phyloP scores from a whole-genome alignment of 2,113 vertebrate species.

The Meles meles region DNA sequence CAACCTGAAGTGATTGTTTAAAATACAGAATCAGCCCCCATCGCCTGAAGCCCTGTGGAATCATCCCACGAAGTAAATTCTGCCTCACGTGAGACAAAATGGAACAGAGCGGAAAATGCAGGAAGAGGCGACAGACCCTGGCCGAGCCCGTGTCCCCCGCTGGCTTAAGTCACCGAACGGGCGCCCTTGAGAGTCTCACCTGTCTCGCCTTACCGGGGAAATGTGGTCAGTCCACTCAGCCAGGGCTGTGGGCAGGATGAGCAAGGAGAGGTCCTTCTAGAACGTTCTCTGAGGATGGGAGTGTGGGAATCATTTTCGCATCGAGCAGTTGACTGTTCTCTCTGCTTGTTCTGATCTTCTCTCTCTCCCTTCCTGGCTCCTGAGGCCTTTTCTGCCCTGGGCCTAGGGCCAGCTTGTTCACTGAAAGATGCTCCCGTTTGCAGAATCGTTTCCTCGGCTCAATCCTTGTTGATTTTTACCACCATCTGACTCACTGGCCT shows the following conservation, averaged over 20 bases:
- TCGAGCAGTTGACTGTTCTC: background rate
- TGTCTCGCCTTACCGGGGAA: background rate
- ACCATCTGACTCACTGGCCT: background rate
- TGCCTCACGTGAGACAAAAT: too few species aligned
- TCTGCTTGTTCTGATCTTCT: background rate
- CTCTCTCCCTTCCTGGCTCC: background rate
- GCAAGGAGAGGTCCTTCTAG: background rate
- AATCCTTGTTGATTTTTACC: conserved; percentile 23
- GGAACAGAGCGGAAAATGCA: too few species aligned
- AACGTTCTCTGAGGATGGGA: background rate
- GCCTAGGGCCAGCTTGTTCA: background rate
- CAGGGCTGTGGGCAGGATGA: background rate
- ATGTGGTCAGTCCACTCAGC: background rate
- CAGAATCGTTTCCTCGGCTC: background rate
- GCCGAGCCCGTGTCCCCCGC: rapidly evolving
- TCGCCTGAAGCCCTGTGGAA: background rate
- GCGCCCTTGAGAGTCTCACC: background rate
- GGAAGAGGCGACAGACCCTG: rapidly evolving
- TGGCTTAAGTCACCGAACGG: rapidly evolving
- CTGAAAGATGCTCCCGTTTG: background rate
- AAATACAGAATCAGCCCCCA: background rate
- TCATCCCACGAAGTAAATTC: background rate
- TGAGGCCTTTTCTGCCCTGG: background rate
- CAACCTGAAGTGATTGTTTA: background rate
- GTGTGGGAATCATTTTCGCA: background rate